phyloP scores from a whole-genome alignment of 2,797 vertebrate species.

The Euthynnus affinis region DNA sequence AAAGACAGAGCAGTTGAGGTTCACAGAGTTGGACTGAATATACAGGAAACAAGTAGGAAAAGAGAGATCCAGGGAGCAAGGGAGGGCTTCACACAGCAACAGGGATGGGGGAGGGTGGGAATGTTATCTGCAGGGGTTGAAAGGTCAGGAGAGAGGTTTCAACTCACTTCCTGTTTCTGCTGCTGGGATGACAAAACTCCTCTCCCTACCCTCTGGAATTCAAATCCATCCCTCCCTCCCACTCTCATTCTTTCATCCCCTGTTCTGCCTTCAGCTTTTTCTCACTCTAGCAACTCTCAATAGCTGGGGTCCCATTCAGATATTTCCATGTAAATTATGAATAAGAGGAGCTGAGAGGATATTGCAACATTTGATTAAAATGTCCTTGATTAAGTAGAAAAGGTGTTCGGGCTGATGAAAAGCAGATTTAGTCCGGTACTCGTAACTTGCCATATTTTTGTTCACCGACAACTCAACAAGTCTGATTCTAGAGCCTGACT shows the following conservation, averaged over 20 bases:
- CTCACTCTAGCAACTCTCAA: constrained; percentile 9
- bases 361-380: background rate
- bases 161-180: constrained; percentile 85
- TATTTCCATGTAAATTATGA: constrained; percentile 8
- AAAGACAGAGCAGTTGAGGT: constrained; percentile 1
- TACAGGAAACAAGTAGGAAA: constrained; percentile 55
- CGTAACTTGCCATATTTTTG: background rate
- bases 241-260: constrained; percentile 43
- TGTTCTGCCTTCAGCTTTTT: constrained; percentile 34
- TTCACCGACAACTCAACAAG: background rate
- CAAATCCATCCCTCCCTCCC: constrained; percentile 55
- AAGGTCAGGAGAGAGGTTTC: constrained; percentile 78
- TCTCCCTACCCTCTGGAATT: constrained; percentile 70
- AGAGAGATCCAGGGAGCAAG: constrained; percentile 43
- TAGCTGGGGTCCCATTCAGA: constrained; percentile 11
- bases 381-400: background rate
- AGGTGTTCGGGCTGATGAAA: background rate
- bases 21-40: constrained; percentile 22
- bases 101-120: constrained; percentile 83
- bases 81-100: constrained; percentile 79
- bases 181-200: constrained; percentile 73
- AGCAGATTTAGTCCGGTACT: background rate
- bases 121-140: constrained; percentile 79
- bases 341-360: background rate
- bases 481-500: background rate